phyloP scores from a whole-genome alignment of 1,140 invertebrate genomes.

The Wiebesia pumilae region DNA sequence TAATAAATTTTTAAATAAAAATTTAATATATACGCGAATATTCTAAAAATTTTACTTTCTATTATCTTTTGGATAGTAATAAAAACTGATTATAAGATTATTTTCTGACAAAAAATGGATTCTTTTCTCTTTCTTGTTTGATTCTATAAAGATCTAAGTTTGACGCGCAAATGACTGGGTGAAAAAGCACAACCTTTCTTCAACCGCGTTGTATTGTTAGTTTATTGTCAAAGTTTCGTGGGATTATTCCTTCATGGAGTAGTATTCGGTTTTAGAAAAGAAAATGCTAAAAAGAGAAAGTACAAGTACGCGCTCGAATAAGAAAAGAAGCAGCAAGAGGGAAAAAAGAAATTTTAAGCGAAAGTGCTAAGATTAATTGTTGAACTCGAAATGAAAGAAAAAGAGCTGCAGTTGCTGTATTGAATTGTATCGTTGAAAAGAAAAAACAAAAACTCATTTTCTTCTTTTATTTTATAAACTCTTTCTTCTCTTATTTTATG shows the following conservation, averaged over 20 bases:
- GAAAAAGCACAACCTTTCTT: neutral
- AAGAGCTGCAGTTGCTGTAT: neutral
- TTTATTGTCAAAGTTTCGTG: constrained; percentile 26
- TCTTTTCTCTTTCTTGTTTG: constrained; percentile 48
- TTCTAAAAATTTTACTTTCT: neutral
- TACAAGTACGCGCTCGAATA: neutral
- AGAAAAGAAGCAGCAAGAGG: neutral
- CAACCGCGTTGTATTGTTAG: constrained; percentile 17
- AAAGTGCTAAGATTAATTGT: constrained; percentile 43
- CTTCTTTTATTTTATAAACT: neutral
- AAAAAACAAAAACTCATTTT: neutral
- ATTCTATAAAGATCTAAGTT: constrained; percentile 34
- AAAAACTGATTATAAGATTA: constrained; percentile 12
- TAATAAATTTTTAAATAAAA: too few species aligned
- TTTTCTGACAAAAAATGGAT: constrained; percentile 21
- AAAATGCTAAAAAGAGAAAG: neutral
- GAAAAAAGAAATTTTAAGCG: neutral
- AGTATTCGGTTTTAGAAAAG: neutral
- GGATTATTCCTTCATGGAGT: neutral
- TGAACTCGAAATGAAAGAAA: neutral
- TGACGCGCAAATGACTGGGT: neutral
- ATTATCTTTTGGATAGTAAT: neutral
- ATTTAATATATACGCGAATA: too few species aligned
- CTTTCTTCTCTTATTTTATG: neutral
- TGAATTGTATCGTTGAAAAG: neutral